phyloP scores from a whole-genome alignment of 2,113 vertebrate genomes.

The Leptodactylus fuscus region DNA sequence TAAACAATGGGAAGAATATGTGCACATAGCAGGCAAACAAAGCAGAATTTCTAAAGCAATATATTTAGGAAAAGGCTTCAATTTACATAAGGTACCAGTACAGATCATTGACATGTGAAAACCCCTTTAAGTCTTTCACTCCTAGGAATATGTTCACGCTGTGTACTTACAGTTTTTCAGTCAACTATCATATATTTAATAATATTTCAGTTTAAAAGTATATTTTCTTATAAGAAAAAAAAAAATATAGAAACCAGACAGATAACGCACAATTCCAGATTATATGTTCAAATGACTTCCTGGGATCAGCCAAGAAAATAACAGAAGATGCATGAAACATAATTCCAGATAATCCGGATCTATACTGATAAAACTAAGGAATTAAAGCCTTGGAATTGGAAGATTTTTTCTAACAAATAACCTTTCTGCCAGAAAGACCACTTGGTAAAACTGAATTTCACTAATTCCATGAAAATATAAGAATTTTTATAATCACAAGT shows the following conservation, averaged over 20 bases:
- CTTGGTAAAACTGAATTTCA: too few species aligned
- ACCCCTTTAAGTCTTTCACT: too few species aligned
- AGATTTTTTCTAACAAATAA: not conserved
- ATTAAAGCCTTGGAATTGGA: not conserved
- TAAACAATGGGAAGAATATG: too few species aligned
- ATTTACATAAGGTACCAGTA: too few species aligned
- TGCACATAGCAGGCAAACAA: too few species aligned
- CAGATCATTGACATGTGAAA: too few species aligned
- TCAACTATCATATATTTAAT: too few species aligned
- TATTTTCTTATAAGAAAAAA: not conserved
- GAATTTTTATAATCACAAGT: not conserved
- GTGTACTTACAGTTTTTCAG: too few species aligned
- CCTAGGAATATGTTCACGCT: too few species aligned
- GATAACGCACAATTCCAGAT: not conserved
- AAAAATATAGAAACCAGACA: not conserved
- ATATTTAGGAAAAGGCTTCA: too few species aligned
- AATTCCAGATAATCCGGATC: slow-evolving; percentile 17
- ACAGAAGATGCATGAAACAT: not conserved
- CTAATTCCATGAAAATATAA: not conserved
- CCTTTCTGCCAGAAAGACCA: not conserved
- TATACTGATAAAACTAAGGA: slow-evolving; percentile 11
- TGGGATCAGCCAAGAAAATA: not conserved
- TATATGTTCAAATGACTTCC: not conserved
- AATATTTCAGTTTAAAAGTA: not conserved
- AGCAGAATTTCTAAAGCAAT: too few species aligned